Evolutionary conservation across 2,888 invertebrate genomes (phyloP).

Genomic region (Drosophila mulleri): DNA sequence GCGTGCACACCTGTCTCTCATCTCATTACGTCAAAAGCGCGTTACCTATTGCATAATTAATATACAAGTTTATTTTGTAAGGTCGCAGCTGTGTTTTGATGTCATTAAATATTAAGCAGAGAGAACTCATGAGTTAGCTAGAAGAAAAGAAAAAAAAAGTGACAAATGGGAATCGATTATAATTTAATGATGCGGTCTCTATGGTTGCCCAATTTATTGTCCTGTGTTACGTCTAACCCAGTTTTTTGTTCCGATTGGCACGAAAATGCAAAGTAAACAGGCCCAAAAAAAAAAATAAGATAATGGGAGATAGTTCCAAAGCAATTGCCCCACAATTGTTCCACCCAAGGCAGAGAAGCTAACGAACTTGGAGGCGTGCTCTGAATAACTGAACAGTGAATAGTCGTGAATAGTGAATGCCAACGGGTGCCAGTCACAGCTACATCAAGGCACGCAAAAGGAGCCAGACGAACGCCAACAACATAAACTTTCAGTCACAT

Average conservation of each 20-base stretch:
- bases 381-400: slow-evolving; percentile 38
- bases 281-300: slow-evolving; percentile 21
- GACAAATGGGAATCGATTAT: slow-evolving; percentile 18
- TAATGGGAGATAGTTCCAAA: slow-evolving; percentile 46
- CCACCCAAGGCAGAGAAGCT: slow-evolving; percentile 49
- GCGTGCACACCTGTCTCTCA: neutral
- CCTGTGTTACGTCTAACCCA: slow-evolving; percentile 31
- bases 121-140: neutral
- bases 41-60: slow-evolving; percentile 1
- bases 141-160: neutral
- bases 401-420: slow-evolving; percentile 55
- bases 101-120: neutral
- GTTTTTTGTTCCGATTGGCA: slow-evolving; percentile 24
- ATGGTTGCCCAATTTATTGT: slow-evolving; percentile 23
- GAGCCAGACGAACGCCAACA: slow-evolving; percentile 35
- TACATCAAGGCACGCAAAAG: slow-evolving; percentile 49
- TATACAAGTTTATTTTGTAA: neutral
- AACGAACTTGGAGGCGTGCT: slow-evolving; percentile 73
- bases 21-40: neutral
- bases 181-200: slow-evolving; percentile 37
- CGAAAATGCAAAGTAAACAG: slow-evolving; percentile 41
- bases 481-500: slow-evolving; percentile 35
- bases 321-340: slow-evolving; percentile 72
- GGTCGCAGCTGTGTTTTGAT: slow-evolving; percentile 5
- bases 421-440: slow-evolving; percentile 77